Evolutionary conservation across 2,113 vertebrate species (phyloP).

Genomic region (Dicaeum eximium): DNA sequence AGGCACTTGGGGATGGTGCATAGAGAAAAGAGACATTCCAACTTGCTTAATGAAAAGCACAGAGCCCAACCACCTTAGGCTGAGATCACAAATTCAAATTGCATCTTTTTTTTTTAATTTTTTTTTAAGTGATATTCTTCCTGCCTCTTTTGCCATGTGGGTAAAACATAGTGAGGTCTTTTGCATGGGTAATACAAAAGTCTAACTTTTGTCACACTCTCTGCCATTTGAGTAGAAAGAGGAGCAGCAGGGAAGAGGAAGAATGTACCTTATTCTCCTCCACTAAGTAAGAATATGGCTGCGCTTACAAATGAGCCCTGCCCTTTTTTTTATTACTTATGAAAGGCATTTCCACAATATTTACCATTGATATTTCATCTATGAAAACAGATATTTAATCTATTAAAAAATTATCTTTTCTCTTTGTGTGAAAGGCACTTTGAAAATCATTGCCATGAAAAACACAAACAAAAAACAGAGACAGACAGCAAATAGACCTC

Average conservation of each 20-base stretch:
- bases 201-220: not conserved
- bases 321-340: not conserved
- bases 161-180: not conserved
- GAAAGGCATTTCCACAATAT: not conserved
- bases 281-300: not conserved
- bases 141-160: not conserved
- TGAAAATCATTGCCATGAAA: not conserved
- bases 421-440: not conserved
- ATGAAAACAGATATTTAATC: not conserved
- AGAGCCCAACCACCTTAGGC: not conserved
- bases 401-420: not conserved
- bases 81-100: not conserved
- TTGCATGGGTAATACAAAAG: not conserved
- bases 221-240: not conserved
- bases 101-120: not conserved
- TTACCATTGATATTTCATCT: not conserved
- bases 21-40: not conserved
- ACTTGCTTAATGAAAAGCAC: not conserved
- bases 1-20: not conserved
- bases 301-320: not conserved
- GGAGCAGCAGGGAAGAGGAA: not conserved
- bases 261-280: not conserved
- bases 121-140: not conserved
- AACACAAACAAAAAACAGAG: not conserved
- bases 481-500: not conserved